These are phyloP conservation scores for Diogma glabrata DNA, from an alignment of 2,888 invertebrate genomes.

Conservation along the genomic window DNA sequence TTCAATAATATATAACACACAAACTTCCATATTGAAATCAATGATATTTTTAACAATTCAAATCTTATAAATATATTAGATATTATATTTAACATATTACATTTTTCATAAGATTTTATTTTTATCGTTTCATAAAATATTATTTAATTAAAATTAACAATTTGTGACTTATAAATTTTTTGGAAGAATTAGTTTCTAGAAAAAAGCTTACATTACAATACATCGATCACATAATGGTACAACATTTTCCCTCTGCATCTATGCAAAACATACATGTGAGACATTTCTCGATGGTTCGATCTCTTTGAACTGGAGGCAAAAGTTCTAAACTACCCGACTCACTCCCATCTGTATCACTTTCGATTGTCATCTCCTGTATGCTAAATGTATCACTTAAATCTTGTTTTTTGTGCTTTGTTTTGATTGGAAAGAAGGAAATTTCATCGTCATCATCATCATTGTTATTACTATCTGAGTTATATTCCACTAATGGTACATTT, in stretches of 20 bases:
- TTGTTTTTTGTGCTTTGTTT: conserved; percentile 23
- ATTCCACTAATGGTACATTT: conserved; percentile 34
- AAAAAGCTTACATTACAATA: too few species aligned
- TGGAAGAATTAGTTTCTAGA: too few species aligned
- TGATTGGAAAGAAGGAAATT: conserved; percentile 31
- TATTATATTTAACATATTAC: too few species aligned
- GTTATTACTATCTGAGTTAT: conserved; percentile 32
- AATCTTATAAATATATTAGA: too few species aligned
- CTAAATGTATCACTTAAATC: conserved; percentile 36
- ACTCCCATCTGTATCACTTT: conserved; percentile 34
- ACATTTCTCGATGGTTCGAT: conserved; percentile 24
- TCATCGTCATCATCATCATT: conserved; percentile 29
- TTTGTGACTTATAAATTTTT: too few species aligned
- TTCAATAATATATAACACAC: too few species aligned
- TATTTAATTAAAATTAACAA: too few species aligned
- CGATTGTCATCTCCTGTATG: conserved; percentile 37
- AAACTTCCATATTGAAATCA: too few species aligned
- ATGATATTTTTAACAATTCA: too few species aligned
- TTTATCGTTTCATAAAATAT: too few species aligned
- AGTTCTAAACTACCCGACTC: conserved; percentile 35
- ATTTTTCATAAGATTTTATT: too few species aligned
- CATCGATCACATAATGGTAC: not conserved
- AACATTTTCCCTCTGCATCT: not conserved
- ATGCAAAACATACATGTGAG: conserved; percentile 12
- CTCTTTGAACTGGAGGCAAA: conserved; percentile 28